phyloP scores from a whole-genome alignment of 2,113 vertebrate genomes.

The Platanista minor region DNA sequence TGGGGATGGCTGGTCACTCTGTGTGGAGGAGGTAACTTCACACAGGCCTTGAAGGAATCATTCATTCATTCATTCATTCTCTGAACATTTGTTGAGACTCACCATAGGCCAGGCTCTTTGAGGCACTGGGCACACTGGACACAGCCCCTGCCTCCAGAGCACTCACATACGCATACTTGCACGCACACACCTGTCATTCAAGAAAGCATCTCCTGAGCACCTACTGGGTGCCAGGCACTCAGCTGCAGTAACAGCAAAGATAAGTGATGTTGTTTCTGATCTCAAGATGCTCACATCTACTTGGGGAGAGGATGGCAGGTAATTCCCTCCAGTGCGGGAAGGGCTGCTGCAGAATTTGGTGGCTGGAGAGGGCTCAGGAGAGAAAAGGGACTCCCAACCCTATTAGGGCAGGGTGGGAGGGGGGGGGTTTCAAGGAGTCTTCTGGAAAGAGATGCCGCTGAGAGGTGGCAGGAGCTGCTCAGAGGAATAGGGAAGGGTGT shows the following conservation, averaged over 20 bases:
- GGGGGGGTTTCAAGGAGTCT: background rate
- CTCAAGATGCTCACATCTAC: background rate
- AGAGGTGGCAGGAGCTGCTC: background rate
- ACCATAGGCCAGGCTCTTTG: background rate
- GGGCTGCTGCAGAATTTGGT: background rate
- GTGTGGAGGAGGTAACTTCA: background rate
- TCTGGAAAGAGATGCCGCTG: background rate
- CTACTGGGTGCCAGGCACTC: background rate
- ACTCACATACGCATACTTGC: background rate
- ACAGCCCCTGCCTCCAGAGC: background rate
- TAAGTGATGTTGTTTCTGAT: background rate
- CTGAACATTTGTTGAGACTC: background rate
- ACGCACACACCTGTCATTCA: background rate
- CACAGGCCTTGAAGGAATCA: too few species aligned
- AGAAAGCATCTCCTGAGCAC: background rate
- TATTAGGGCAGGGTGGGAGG: background rate
- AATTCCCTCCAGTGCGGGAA: background rate
- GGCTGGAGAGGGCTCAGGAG: background rate
- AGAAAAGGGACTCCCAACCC: background rate
- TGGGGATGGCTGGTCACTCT: background rate
- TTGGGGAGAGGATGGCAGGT: rapidly evolving
- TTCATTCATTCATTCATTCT: background rate
- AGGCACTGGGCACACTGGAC: background rate
- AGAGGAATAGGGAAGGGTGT: background rate
- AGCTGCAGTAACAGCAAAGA: background rate